Conservation (phyloP, 1,140 invertebrate species). For the Apis florea region DNA sequence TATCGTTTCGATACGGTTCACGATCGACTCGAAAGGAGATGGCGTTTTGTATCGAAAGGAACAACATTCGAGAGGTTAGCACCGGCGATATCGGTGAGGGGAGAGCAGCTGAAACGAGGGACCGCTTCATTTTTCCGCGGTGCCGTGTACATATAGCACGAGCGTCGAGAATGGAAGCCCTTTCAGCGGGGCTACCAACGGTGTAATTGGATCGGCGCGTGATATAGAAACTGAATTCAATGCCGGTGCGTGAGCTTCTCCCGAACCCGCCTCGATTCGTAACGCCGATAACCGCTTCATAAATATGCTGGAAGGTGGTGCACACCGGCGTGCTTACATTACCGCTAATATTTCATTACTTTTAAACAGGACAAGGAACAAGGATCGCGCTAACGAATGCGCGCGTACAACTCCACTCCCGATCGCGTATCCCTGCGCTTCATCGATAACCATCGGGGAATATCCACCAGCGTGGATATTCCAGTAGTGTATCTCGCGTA, state of each 20-base stretch:
- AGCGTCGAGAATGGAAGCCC: conserved; percentile 1
- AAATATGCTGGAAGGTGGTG: conserved; percentile 57
- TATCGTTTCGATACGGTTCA: not conserved
- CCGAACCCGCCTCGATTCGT: conserved; percentile 42
- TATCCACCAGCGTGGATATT: conserved; percentile 3
- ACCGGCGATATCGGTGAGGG: not conserved
- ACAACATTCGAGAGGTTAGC: conserved; percentile 13
- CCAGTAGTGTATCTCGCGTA: conserved; percentile 47
- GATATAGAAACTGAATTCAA: conserved; percentile 43
- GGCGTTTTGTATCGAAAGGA: not conserved
- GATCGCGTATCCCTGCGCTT: not conserved
- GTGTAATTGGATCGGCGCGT: conserved; percentile 51
- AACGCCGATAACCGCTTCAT: conserved; percentile 61
- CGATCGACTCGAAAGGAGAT: not conserved
- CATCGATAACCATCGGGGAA: conserved; percentile 43
- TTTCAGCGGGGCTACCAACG: conserved; percentile 40
- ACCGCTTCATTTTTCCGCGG: conserved; percentile 15
- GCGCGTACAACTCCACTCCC: not conserved
- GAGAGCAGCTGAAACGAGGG: not conserved
- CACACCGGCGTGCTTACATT: conserved; percentile 19
- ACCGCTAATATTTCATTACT: conserved; percentile 59
- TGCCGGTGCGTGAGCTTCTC: not conserved
- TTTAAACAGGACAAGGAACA: conserved; percentile 48
- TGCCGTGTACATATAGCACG: not conserved
- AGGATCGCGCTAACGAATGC: conserved; percentile 41